Conservation (phyloP, 2,113 vertebrate species). For the Misgurnus anguillicaudatus region DNA sequence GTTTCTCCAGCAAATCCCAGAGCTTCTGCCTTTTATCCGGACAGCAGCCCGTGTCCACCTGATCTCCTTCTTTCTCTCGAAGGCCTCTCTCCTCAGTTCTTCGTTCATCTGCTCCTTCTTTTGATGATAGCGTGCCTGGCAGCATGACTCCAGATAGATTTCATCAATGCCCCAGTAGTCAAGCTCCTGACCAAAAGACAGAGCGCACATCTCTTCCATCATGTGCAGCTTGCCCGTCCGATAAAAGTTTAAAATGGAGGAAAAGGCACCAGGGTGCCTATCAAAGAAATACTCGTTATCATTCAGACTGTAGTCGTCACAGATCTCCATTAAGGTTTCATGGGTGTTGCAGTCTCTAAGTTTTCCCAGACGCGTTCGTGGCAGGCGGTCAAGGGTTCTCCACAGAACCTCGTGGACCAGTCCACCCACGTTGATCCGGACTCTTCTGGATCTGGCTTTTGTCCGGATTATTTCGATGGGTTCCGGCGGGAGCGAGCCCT, state of each 20-base stretch:
- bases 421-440: slow-evolving; percentile 94
- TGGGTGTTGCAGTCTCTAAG: slow-evolving; percentile 96
- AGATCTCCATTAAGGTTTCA: slow-evolving; percentile 92
- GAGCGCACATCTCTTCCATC: slow-evolving; percentile 99
- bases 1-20: slow-evolving; percentile 98
- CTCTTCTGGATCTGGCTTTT: slow-evolving; percentile 88
- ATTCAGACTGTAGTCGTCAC: slow-evolving; percentile 91
- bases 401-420: slow-evolving; percentile 96
- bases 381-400: slow-evolving; percentile 95
- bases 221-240: slow-evolving; percentile 97
- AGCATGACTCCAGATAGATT: slow-evolving; percentile 98
- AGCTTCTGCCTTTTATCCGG: slow-evolving; percentile 94
- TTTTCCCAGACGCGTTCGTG: slow-evolving; percentile 90
- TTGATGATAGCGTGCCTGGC: slow-evolving; percentile 96
- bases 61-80: slow-evolving; percentile 88
- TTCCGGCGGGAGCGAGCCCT: slow-evolving; percentile 85
- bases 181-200: slow-evolving; percentile 98
- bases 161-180: slow-evolving; percentile 99
- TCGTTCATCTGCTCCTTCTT: slow-evolving; percentile 99
- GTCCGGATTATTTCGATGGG: slow-evolving; percentile 93
- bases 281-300: slow-evolving; percentile 98
- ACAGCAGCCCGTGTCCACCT: slow-evolving; percentile 90
- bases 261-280: slow-evolving; percentile 94
- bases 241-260: slow-evolving; percentile 99
- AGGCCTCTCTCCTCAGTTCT: slow-evolving; percentile 93